Evolutionary conservation across 2,113 vertebrate species (phyloP).

Genomic region (Thryonomys swinderianus): DNA sequence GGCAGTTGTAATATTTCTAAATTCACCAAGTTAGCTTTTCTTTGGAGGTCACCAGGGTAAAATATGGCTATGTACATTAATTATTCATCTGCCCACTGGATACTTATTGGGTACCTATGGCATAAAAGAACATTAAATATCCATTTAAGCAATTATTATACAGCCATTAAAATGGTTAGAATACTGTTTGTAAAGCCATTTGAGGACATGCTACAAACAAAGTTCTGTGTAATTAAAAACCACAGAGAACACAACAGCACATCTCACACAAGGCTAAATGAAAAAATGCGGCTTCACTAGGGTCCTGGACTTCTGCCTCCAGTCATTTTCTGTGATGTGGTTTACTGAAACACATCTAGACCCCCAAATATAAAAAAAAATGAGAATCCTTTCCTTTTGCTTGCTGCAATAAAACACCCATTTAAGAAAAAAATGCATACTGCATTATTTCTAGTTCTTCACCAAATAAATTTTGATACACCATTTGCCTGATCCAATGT

Average conservation of each 20-base stretch:
- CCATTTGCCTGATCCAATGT: background rate
- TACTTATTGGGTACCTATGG: background rate
- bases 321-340: background rate
- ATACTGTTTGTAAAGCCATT: background rate
- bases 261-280: background rate
- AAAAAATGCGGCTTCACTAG: background rate
- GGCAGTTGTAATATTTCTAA: background rate
- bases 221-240: background rate
- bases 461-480: background rate
- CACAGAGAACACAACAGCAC: background rate
- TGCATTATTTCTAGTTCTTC: background rate
- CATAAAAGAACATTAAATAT: background rate
- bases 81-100: background rate
- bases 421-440: background rate
- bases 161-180: background rate
- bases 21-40: background rate
- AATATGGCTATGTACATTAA: background rate
- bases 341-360: constrained; percentile 6
- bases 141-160: background rate
- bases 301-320: background rate
- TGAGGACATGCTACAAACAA: background rate
- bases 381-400: background rate
- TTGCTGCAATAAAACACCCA: background rate
- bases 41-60: background rate
- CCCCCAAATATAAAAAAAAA: background rate